These are phyloP conservation scores for Rostratula benghalensis DNA, from an alignment of 2,113 vertebrate species.

Conservation along the genomic window DNA sequence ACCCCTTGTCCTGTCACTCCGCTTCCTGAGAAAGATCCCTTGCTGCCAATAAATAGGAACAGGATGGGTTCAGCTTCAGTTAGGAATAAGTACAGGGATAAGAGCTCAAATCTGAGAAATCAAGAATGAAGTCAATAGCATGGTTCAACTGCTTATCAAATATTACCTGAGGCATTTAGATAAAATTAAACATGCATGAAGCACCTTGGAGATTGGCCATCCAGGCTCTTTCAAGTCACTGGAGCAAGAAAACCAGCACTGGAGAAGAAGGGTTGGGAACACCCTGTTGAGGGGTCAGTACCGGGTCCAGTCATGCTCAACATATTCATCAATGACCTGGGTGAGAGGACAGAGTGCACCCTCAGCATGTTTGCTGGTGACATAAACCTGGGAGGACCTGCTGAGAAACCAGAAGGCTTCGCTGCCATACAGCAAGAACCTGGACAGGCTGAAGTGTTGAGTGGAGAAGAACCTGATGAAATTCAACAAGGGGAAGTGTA, in stretches of 20 bases:
- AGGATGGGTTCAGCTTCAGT: neutral
- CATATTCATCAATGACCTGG: neutral
- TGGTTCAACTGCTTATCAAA: neutral
- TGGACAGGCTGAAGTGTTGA: neutral
- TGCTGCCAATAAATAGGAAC: neutral
- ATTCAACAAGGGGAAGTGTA: neutral
- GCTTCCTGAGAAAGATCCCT: no score
- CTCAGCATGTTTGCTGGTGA: neutral
- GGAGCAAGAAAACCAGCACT: neutral
- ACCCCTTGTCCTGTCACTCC: no score
- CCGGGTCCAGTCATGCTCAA: neutral
- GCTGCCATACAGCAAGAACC: neutral
- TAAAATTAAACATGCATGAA: neutral
- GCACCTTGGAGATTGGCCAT: neutral
- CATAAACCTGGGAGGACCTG: neutral
- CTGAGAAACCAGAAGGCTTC: neutral
- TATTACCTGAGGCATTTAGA: neutral
- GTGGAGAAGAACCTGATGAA: neutral
- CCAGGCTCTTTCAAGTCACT: neutral
- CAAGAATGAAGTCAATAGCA: neutral
- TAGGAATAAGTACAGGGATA: neutral
- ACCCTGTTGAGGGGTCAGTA: neutral
- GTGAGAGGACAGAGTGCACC: neutral
- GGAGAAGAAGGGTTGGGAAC: neutral
- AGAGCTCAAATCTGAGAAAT: neutral